phyloP scores from a whole-genome alignment of 2,888 invertebrate species.

The Onchidella celtica region DNA sequence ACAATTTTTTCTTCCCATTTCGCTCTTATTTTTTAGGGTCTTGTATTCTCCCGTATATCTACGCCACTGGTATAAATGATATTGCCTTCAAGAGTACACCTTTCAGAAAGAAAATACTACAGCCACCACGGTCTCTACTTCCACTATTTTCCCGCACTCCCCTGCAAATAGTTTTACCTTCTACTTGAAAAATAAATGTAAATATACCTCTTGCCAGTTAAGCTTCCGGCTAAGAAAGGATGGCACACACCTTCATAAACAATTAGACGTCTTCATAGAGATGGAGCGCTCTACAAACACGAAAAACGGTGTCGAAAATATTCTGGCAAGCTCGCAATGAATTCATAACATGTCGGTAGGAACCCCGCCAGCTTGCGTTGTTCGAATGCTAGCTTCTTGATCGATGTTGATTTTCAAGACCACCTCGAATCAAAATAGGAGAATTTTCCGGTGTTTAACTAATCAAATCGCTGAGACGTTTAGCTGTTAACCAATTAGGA shows the following conservation, averaged over 20 bases:
- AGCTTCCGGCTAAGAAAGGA: too few relatives aligned
- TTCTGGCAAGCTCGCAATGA: slow-evolving; percentile 10
- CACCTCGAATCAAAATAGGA: neutral
- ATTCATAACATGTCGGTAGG: slow-evolving; percentile 32
- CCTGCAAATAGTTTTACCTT: too few relatives aligned
- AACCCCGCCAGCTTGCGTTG: neutral
- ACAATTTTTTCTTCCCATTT: too few relatives aligned
- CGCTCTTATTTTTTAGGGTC: too few relatives aligned
- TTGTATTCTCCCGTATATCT: too few relatives aligned
- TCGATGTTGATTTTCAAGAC: slow-evolving; percentile 3
- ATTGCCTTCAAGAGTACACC: too few relatives aligned
- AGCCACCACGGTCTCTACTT: too few relatives aligned
- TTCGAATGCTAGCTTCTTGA: slow-evolving; percentile 26
- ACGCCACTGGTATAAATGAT: too few relatives aligned
- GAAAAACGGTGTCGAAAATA: neutral
- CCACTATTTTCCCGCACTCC: too few relatives aligned
- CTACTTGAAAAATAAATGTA: too few relatives aligned
- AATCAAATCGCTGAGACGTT: neutral
- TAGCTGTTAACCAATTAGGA: neutral
- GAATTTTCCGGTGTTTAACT: neutral
- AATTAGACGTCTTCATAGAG: slow-evolving; percentile 19
- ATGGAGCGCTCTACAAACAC: neutral
- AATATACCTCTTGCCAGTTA: too few relatives aligned
- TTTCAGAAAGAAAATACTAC: too few relatives aligned
- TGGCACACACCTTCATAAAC: slow-evolving; percentile 13